Evolutionary conservation across 2,113 vertebrate genomes (phyloP).

Genomic region (Salvelinus namaycush): DNA sequence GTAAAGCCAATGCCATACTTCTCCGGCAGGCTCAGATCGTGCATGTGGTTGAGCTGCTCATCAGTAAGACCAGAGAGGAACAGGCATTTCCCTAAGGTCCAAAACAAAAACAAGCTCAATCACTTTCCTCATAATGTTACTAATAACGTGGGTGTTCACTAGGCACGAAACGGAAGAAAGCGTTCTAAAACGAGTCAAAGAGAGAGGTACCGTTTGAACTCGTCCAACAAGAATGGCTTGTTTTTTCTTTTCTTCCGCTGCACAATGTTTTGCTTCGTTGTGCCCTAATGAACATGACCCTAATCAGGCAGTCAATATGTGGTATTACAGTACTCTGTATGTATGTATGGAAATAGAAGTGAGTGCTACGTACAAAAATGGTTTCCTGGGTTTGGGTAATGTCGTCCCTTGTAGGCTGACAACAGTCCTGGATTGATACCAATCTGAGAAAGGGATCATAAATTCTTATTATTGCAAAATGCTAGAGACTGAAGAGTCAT

Average conservation of each 20-base stretch:
- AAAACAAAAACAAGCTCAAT: neutral
- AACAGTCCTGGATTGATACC: constrained; percentile 97
- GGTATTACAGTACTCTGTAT: neutral
- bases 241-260: too few relatives aligned
- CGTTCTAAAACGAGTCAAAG: too few relatives aligned
- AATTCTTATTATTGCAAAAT: neutral
- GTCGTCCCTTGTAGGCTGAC: constrained; percentile 97
- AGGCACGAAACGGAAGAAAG: too few relatives aligned
- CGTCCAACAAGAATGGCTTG: too few relatives aligned
- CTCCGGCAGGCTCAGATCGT: constrained; percentile 89
- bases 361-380: constrained; percentile 91
- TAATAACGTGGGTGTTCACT: too few relatives aligned
- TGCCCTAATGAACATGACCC: neutral
- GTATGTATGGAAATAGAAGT: too few relatives aligned
- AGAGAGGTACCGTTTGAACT: too few relatives aligned
- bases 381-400: constrained; percentile 98
- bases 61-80: constrained; percentile 93
- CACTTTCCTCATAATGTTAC: too few relatives aligned
- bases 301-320: too few relatives aligned
- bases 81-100: constrained; percentile 90
- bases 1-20: constrained; percentile 95
- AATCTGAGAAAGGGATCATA: constrained; percentile 77
- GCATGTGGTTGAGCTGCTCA: constrained; percentile 88
- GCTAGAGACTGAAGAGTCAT: too few relatives aligned
- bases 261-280: too few relatives aligned